These are phyloP conservation scores for Anguilla obscura DNA, from an alignment of 2,797 vertebrate species.

Conservation along the genomic window DNA sequence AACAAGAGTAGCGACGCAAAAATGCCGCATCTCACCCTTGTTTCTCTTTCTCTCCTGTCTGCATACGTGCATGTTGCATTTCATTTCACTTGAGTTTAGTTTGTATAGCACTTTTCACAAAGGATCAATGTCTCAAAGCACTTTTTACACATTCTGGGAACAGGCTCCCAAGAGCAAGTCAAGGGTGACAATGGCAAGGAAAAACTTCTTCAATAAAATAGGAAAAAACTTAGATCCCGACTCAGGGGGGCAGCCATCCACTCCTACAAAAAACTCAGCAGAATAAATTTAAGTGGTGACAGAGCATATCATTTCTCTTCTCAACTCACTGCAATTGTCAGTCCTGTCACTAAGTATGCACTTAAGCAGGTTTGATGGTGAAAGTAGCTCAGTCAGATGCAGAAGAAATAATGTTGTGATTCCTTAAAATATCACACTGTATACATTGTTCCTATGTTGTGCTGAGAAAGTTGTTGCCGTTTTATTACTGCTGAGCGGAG, in stretches of 20 bases:
- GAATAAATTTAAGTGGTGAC: background rate
- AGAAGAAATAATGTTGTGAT: background rate
- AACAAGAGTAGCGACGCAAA: slow-evolving; percentile 43
- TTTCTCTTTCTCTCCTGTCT: background rate
- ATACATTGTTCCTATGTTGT: background rate
- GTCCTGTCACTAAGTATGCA: background rate
- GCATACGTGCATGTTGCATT: background rate
- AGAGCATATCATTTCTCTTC: background rate
- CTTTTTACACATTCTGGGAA: background rate
- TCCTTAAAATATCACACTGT: background rate
- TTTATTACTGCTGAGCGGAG: background rate
- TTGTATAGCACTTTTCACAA: background rate
- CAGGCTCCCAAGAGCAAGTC: background rate
- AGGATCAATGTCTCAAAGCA: background rate
- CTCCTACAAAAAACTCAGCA: background rate
- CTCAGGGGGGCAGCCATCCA: background rate
- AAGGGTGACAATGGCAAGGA: background rate
- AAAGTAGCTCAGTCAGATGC: background rate
- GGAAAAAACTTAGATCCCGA: background rate
- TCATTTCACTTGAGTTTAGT: background rate
- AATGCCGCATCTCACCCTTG: slow-evolving; percentile 24
- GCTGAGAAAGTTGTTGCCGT: background rate
- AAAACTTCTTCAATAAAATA: background rate
- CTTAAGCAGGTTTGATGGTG: background rate
- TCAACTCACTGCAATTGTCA: background rate